Conservation (phyloP, 2,797 vertebrate genomes). For the Chaetodon trifasciatus region DNA sequence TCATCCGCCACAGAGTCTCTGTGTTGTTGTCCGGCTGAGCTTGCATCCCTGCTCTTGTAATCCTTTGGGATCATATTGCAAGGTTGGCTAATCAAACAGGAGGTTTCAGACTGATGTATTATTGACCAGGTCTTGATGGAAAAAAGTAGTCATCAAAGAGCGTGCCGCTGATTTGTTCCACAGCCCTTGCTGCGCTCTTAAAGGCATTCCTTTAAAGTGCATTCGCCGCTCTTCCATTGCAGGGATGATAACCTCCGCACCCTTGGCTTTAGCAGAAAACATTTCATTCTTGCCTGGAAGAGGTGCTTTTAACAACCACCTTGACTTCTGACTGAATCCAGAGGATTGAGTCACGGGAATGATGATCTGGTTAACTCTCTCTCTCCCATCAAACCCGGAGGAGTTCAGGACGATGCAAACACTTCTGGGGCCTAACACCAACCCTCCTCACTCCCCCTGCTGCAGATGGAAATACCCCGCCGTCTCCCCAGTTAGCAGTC, state of each 20-base stretch:
- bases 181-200: constrained; percentile 42
- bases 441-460: constrained; percentile 24
- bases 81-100: constrained; percentile 65
- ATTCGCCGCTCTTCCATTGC: constrained; percentile 38
- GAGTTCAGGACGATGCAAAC: constrained; percentile 6
- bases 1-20: constrained; percentile 26
- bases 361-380: constrained; percentile 16
- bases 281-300: constrained; percentile 30
- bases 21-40: constrained; percentile 30
- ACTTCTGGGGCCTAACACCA: constrained; percentile 34
- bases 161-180: constrained; percentile 54
- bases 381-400: constrained; percentile 23
- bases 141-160: constrained; percentile 62
- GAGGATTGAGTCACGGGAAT: constrained; percentile 4
- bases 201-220: constrained; percentile 64
- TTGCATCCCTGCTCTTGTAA: constrained; percentile 26
- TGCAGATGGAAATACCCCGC: constrained; percentile 42
- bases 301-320: constrained; percentile 15
- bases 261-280: constrained; percentile 26
- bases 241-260: constrained; percentile 41
- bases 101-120: constrained; percentile 68
- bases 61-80: constrained; percentile 62
- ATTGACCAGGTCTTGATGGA: constrained; percentile 69
- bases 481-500: constrained; percentile 42
- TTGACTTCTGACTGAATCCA: constrained; percentile 19